A percentile compares a stretch with the other conserved stretches of the same genome.
Conservation (phyloP, 2,797 vertebrate genomes). For the Sebastes paucispinis region DNA sequence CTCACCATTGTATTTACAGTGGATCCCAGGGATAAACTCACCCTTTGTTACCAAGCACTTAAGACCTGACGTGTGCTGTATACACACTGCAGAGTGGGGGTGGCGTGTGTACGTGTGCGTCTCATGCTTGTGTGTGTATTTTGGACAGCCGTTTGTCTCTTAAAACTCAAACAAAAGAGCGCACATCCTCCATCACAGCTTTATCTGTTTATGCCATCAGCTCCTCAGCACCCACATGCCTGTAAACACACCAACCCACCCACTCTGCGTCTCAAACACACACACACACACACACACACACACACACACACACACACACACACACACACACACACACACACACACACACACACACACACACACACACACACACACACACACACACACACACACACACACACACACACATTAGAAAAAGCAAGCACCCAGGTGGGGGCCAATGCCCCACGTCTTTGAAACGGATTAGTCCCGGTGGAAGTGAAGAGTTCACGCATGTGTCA, state of each 20-base stretch:
- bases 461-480: slow-evolving; percentile 1
- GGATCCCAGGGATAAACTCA: slow-evolving; percentile 63
- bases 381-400: slow-evolving; percentile 3
- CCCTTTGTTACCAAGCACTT: slow-evolving; percentile 78
- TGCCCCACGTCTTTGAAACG: background rate
- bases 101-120: slow-evolving; percentile 24
- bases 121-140: slow-evolving; percentile 35
- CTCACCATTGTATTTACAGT: slow-evolving; percentile 74
- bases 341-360: background rate
- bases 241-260: slow-evolving; percentile 71
- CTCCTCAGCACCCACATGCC: slow-evolving; percentile 50
- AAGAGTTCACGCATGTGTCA: background rate
- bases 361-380: background rate
- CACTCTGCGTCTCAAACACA: slow-evolving; percentile 21
- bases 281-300: slow-evolving; percentile 3
- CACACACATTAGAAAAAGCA: slow-evolving; percentile 18
- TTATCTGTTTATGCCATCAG: slow-evolving; percentile 79
- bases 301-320: slow-evolving; percentile 25
- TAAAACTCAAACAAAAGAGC: slow-evolving; percentile 72
- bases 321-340: slow-evolving; percentile 18
- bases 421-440: slow-evolving; percentile 35
- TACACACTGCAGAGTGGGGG: slow-evolving; percentile 48
- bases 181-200: slow-evolving; percentile 68
- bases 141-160: slow-evolving; percentile 65
- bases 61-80: slow-evolving; percentile 64